These are phyloP conservation scores for Sthenelais limicola DNA, from an alignment of 2,888 invertebrate genomes.

Conservation along the genomic window DNA sequence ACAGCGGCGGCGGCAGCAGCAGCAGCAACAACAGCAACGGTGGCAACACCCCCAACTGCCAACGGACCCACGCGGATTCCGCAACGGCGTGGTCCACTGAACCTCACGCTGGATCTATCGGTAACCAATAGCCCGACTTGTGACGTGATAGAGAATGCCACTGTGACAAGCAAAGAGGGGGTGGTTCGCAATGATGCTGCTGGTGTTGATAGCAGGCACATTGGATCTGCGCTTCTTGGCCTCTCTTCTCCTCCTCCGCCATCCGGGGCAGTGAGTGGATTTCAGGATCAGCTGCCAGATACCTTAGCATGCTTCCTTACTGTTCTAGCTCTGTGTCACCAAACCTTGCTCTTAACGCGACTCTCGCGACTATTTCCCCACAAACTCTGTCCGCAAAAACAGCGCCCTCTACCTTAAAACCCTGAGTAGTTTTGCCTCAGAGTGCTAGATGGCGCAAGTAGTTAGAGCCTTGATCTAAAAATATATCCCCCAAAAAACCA, in stretches of 20 bases:
- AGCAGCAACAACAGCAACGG: slow-evolving; percentile 3
- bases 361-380: slow-evolving; percentile 35
- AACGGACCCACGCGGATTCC: slow-evolving; percentile 42
- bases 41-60: slow-evolving; percentile 42
- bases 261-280: slow-evolving; percentile 45
- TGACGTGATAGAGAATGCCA: slow-evolving; percentile 41
- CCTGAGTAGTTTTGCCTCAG: slow-evolving; percentile 31
- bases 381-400: slow-evolving; percentile 35
- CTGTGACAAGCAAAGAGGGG: slow-evolving; percentile 39
- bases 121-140: slow-evolving; percentile 48
- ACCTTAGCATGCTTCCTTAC: slow-evolving; percentile 40
- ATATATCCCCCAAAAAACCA: too few species aligned
- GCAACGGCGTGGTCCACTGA: slow-evolving; percentile 52
- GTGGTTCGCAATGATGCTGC: slow-evolving; percentile 37
- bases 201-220: slow-evolving; percentile 36
- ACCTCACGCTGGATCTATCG: slow-evolving; percentile 55
- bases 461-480: slow-evolving; percentile 23
- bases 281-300: slow-evolving; percentile 43
- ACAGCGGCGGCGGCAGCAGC: neutral
- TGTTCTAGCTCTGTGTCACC: slow-evolving; percentile 40
- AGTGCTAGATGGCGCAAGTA: slow-evolving; percentile 31
- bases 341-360: slow-evolving; percentile 20
- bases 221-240: slow-evolving; percentile 42
- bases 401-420: slow-evolving; percentile 30
- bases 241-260: slow-evolving; percentile 39